These are phyloP conservation scores for Psilopogon haemacephalus DNA, from an alignment of 2,113 vertebrate genomes.

Conservation along the genomic window DNA sequence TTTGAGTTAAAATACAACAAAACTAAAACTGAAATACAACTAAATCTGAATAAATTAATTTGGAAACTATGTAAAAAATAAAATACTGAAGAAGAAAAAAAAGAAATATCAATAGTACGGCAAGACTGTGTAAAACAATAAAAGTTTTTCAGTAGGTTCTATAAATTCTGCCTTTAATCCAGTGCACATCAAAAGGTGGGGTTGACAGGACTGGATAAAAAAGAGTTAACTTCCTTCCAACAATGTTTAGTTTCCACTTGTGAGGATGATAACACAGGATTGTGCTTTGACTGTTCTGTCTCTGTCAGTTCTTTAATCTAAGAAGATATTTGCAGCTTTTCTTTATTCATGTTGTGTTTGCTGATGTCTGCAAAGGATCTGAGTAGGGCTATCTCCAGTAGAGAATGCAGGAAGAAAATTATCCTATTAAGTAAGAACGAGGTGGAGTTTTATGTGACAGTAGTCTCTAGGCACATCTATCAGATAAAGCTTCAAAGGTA, in stretches of 20 bases:
- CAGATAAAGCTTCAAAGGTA: neutral
- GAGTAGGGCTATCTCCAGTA: neutral
- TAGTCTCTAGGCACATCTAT: neutral
- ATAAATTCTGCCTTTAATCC: neutral
- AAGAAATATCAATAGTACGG: neutral
- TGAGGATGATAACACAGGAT: neutral
- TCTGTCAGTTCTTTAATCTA: neutral
- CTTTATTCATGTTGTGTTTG: neutral
- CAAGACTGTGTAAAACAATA: neutral
- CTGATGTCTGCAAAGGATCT: neutral
- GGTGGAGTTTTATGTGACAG: neutral
- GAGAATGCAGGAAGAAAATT: neutral
- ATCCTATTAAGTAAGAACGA: neutral
- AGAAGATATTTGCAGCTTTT: neutral
- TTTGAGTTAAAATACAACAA: neutral
- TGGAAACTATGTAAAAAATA: neutral
- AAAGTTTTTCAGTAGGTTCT: neutral
- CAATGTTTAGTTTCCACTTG: neutral
- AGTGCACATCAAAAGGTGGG: neutral
- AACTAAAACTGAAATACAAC: neutral
- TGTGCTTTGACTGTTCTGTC: neutral
- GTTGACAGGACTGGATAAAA: neutral
- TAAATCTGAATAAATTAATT: neutral
- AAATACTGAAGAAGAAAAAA: neutral
- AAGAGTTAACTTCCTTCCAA: neutral